Percentiles rank a stretch among this genome's conserved stretches.
Evolutionary conservation across 2,888 invertebrate species (phyloP).

Genomic region (Polylopha cassiicola): DNA sequence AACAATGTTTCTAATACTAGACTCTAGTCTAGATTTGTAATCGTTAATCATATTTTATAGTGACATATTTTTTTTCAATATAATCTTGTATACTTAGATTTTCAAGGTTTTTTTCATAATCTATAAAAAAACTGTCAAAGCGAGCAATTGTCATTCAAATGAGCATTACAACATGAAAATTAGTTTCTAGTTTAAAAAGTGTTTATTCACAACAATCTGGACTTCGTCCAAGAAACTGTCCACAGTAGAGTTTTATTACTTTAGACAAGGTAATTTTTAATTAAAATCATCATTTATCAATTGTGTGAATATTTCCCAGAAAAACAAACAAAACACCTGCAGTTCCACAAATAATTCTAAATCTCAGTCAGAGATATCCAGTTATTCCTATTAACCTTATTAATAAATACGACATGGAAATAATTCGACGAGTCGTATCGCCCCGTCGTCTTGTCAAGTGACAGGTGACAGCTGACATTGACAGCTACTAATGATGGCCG

Average conservation of each 20-base stretch:
- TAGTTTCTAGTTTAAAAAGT: constrained; percentile 44
- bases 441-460: constrained; percentile 23
- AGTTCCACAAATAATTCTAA: background rate
- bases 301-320: constrained; percentile 22
- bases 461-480: constrained; percentile 37
- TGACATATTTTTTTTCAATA: too few species aligned
- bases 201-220: constrained; percentile 61
- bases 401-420: constrained; percentile 24
- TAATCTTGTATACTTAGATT: too few species aligned
- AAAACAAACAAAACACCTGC: too few species aligned
- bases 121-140: too few species aligned
- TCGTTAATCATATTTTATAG: too few species aligned
- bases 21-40: too few species aligned
- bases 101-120: too few species aligned
- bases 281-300: constrained; percentile 51
- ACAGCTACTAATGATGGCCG: constrained; percentile 46
- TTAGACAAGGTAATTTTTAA: constrained; percentile 46
- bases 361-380: constrained; percentile 1
- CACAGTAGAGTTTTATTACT: constrained; percentile 45
- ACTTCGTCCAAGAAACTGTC: constrained; percentile 49
- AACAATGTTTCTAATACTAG: too few species aligned
- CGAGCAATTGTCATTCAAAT: too few species aligned
- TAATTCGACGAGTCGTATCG: constrained; percentile 29
- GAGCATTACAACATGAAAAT: constrained; percentile 67
- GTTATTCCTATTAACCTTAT: background rate